phyloP scores from a whole-genome alignment of 1,140 invertebrate species.

The Penaeus vannamei region DNA sequence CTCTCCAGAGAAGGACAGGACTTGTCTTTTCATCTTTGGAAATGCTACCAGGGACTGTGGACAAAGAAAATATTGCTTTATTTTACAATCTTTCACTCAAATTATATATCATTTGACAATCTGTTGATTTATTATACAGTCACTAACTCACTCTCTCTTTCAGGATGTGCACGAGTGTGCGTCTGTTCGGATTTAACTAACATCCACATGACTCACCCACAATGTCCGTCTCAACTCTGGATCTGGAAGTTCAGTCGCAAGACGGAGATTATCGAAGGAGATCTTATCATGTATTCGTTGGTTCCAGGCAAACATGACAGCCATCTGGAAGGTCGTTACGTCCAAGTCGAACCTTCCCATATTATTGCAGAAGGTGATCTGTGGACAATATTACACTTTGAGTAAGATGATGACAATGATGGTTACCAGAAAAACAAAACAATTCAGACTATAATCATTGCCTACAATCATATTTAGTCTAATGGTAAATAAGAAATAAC shows the following conservation, averaged over 20 bases:
- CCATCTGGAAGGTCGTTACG: constrained; percentile 99
- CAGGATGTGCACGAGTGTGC: too few species aligned
- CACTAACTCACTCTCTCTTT: too few species aligned
- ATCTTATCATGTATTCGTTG: constrained; percentile 92
- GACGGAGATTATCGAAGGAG: constrained; percentile 93
- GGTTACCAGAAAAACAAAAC: too few species aligned
- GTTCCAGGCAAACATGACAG: constrained; percentile 99
- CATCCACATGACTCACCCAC: constrained; percentile 75
- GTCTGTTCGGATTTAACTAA: too few species aligned
- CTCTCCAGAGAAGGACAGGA: constrained; percentile 85
- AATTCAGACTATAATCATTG: too few species aligned
- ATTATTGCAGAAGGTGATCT: constrained; percentile 95
- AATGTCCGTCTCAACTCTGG: constrained; percentile 95
- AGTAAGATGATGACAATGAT: too few species aligned
- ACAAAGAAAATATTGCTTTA: background rate
- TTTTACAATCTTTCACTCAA: background rate
- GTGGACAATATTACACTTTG: constrained; percentile 61
- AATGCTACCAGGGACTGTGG: constrained; percentile 89
- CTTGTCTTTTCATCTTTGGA: constrained; percentile 94
- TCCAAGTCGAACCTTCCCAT: constrained; percentile 97
- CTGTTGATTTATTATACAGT: too few species aligned
- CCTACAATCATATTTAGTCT: too few species aligned
- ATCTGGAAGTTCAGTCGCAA: constrained; percentile 97
- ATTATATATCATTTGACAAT: background rate
- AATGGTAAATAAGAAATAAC: too few species aligned